Evolutionary conservation across 2,888 invertebrate genomes (phyloP), one percentile per base, ranked within the genome.

Genomic region (Clanis bilineata): DNA sequence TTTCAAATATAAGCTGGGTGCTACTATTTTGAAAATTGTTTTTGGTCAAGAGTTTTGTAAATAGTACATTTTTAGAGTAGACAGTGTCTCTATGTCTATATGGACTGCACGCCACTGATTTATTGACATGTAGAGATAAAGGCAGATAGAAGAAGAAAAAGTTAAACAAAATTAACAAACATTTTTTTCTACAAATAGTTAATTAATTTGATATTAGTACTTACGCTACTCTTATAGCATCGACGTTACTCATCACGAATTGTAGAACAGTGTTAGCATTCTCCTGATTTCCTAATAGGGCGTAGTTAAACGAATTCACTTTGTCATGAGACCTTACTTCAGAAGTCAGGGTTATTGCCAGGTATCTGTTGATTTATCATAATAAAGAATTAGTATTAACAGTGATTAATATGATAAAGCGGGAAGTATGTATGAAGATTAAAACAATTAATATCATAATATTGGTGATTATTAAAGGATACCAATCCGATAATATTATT

Each of bases 251-350:
- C 65, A 82, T 87, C 0, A 92, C 86, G 62, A 86, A 92, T 44
- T 86, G 72, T n/a, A 91, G 60, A 0, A 82, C 84, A 0, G 79
- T 80, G 28, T 73, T 45, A 0, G 82, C 88, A 23, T 83, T 88
- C 23, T 82, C 84, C 21, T 71, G 73, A 59, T 89, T 88, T 0
- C 91, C 91, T 1, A 86, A 76, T 1, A 92, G 71, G 1, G 88
- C 91, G 66, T 86, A 91, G 69, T 85, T 90, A 67, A 91, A 90
- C 0, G 90, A 71, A 23, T 77, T 90, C 0, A 75, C 76, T 69
- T 92, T 92, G 65, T 92, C 92, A 23, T 92, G 92, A 0, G 80
- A 80, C 61, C 91, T 80, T 1, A 92, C 88, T 51, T 71, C 72
- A 39, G 81, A 77, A 0, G 79, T 80, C 7, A 92, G 62, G 1